Conservation (phyloP, 2,888 invertebrate species). For the Marasmarcha lunaedactyla region DNA sequence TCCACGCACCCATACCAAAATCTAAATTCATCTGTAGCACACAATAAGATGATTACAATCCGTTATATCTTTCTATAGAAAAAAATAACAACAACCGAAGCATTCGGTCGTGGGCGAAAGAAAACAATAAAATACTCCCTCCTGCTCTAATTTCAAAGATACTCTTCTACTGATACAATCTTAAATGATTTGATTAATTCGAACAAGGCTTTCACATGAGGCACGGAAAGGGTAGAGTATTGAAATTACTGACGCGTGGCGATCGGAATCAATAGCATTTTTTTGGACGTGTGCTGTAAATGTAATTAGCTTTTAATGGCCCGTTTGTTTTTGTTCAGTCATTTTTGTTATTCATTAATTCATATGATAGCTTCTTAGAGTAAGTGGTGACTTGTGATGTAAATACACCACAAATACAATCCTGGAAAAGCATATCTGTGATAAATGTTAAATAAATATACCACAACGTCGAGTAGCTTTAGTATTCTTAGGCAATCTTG, state of each 20-base stretch:
- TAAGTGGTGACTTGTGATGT: too few relatives aligned
- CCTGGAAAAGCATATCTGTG: too few relatives aligned
- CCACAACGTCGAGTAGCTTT: too few relatives aligned
- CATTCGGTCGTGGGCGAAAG: constrained; percentile 59
- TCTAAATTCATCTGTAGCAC: constrained; percentile 55
- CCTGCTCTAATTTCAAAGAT: constrained; percentile 64
- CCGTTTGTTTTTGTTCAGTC: constrained; percentile 6
- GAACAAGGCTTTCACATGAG: constrained; percentile 50
- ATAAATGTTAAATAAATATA: too few relatives aligned
- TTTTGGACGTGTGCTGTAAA: neutral
- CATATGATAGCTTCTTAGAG: too few relatives aligned
- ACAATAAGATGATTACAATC: constrained; percentile 69
- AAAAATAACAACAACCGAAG: constrained; percentile 48
- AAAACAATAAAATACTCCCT: constrained; percentile 59
- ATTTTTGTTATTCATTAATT: too few relatives aligned
- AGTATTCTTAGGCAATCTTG: too few relatives aligned
- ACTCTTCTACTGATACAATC: constrained; percentile 47
- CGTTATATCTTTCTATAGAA: constrained; percentile 46
- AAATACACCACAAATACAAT: too few relatives aligned
- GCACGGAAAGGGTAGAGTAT: constrained; percentile 52
- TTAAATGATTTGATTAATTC: constrained; percentile 67
- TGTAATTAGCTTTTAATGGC: neutral
- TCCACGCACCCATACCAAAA: constrained; percentile 24
- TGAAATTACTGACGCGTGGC: constrained; percentile 65
- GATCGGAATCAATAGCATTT: constrained; percentile 46